Percentiles rank a stretch among this genome's conserved stretches.
Evolutionary conservation across 2,888 invertebrate species (phyloP).

Genomic region (Andrena dorsata): DNA sequence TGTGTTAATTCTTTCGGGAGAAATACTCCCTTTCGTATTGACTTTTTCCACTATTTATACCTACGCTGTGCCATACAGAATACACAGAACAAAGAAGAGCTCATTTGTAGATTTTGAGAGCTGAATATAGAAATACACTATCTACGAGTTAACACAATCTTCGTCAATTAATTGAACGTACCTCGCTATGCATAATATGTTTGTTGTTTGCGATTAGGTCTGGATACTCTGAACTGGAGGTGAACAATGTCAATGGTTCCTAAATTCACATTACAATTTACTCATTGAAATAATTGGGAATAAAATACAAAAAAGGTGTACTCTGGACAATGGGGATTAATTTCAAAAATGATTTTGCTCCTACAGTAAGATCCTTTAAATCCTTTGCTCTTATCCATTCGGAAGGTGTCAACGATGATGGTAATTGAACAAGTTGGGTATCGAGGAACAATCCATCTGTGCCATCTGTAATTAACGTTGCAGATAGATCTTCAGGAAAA

Average conservation of each 20-base stretch:
- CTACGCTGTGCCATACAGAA: background rate
- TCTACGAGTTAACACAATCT: background rate
- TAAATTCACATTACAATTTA: conserved; percentile 43
- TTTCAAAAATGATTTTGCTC: conserved; percentile 3
- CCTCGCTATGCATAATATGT: conserved; percentile 83
- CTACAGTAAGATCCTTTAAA: conserved; percentile 63
- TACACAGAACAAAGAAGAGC: background rate
- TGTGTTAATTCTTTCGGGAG: background rate
- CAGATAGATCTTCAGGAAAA: background rate
- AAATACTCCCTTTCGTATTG: background rate
- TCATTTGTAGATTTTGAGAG: background rate
- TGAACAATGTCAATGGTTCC: conserved; percentile 62
- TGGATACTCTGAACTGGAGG: conserved; percentile 71
- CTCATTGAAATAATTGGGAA: no score
- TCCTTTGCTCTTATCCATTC: conserved; percentile 73
- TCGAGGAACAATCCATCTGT: conserved; percentile 68
- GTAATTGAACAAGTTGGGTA: conserved; percentile 64
- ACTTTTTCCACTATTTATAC: background rate
- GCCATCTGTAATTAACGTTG: conserved; percentile 51
- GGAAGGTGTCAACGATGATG: conserved; percentile 65
- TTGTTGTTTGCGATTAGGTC: conserved; percentile 82
- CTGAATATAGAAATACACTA: no score
- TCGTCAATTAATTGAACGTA: conserved; percentile 38
- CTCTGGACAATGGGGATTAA: background rate
- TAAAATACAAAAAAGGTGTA: background rate